Percentiles rank a stretch among this genome's conserved stretches.
These are phyloP conservation scores for Nothobranchius furzeri DNA, from an alignment of 2,113 vertebrate species.

Conservation along the genomic window DNA sequence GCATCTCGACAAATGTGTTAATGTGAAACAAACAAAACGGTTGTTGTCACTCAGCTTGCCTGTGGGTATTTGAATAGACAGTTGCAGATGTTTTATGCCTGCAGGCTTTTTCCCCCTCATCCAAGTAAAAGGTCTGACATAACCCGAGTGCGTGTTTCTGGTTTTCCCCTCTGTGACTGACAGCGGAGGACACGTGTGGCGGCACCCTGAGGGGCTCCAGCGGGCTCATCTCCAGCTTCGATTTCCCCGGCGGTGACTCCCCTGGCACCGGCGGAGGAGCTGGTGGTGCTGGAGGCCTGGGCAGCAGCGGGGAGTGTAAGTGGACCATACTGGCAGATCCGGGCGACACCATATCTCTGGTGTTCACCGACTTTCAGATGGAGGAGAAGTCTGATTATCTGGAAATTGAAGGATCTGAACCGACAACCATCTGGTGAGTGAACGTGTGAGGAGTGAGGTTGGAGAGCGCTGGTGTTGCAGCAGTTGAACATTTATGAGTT, in stretches of 20 bases:
- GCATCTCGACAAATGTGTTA: background rate
- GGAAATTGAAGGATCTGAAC: conserved; percentile 94
- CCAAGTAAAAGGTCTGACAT: conserved; percentile 46
- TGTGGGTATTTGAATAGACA: conserved; percentile 34
- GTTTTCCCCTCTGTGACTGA: conserved; percentile 45
- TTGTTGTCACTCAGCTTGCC: too few relatives aligned
- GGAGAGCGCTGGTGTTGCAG: conserved; percentile 5
- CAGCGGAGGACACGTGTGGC: conserved; percentile 95
- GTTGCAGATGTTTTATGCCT: conserved; percentile 42
- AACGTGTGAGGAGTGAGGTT: background rate
- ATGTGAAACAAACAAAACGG: conserved; percentile 17
- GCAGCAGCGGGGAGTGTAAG: conserved; percentile 88
- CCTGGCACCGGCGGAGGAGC: conserved; percentile 53
- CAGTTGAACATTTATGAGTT: conserved; percentile 1
- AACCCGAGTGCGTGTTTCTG: conserved; percentile 41
- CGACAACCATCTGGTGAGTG: conserved; percentile 91
- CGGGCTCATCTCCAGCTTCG: conserved; percentile 93
- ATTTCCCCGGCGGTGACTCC: conserved; percentile 88
- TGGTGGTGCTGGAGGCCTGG: conserved; percentile 58
- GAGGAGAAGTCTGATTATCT: conserved; percentile 93
- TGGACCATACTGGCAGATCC: conserved; percentile 97
- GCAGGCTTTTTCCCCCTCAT: conserved; percentile 16
- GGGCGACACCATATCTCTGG: conserved; percentile 94
- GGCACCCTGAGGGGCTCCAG: conserved; percentile 92
- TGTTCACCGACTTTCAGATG: conserved; percentile 96